A percentile compares a stretch with the other conserved stretches of the same genome.
Evolutionary conservation across 2,888 invertebrate species (phyloP).

Genomic region (Aromia moschata): DNA sequence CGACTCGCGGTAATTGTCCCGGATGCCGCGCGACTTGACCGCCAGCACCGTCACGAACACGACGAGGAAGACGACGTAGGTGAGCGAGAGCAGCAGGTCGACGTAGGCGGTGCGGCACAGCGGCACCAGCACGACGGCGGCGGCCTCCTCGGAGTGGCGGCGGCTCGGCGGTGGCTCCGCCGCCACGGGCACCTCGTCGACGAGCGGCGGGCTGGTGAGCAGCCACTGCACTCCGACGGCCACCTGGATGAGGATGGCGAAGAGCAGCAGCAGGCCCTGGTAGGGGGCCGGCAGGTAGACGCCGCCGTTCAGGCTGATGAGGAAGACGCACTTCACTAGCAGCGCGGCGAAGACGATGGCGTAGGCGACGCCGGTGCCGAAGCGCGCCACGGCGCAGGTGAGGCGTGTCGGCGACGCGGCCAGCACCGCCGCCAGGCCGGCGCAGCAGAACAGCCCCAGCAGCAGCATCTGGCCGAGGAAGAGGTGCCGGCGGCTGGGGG

Average conservation of each 20-base stretch:
- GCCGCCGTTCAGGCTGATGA: constrained; percentile 89
- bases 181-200: constrained; percentile 59
- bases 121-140: constrained; percentile 54
- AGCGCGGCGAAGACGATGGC: constrained; percentile 90
- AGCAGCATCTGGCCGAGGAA: constrained; percentile 88
- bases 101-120: constrained; percentile 75
- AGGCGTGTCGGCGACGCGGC: constrained; percentile 81
- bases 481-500: constrained; percentile 84
- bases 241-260: constrained; percentile 90
- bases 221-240: constrained; percentile 87
- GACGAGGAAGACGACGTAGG: constrained; percentile 86
- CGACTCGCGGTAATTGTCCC: constrained; percentile 93
- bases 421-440: constrained; percentile 80
- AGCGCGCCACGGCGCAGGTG: constrained; percentile 83
- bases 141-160: constrained; percentile 58
- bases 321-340: constrained; percentile 92
- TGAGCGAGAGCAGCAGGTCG: constrained; percentile 79
- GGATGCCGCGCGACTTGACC: constrained; percentile 85
- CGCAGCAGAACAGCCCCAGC: constrained; percentile 83
- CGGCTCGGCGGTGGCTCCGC: constrained; percentile 59
- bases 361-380: constrained; percentile 84
- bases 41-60: constrained; percentile 86
- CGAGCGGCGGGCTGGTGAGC: constrained; percentile 78
- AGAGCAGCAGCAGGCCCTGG: constrained; percentile 87
- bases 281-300: constrained; percentile 93